A percentile compares a stretch with the other conserved stretches of the same genome.
Conservation (phyloP, 2,888 invertebrate species). For the Polydrusus cervinus region DNA sequence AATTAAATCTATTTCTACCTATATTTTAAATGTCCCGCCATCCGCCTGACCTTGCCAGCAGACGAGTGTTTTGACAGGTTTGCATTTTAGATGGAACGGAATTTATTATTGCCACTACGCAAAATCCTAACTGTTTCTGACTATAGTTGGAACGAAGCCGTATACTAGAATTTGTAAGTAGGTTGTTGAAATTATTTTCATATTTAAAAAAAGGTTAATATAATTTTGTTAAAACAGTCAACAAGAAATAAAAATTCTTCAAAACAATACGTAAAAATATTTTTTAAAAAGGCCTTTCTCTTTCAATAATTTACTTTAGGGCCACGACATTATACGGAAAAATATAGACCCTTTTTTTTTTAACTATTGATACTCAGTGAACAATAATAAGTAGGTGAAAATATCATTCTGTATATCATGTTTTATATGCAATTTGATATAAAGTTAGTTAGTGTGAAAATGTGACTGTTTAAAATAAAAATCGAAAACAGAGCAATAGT, state of each 20-base stretch:
- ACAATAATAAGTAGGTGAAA: constrained; percentile 15
- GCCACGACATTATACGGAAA: not conserved
- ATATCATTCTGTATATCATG: constrained; percentile 38
- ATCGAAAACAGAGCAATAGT: constrained; percentile 40
- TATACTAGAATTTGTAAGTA: not conserved
- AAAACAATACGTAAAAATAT: no score
- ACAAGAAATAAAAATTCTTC: not conserved
- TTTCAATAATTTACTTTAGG: constrained; percentile 12
- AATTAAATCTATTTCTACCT: no score
- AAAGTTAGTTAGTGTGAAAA: constrained; percentile 30
- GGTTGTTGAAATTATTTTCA: not conserved
- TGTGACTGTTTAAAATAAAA: constrained; percentile 32
- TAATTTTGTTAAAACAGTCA: not conserved
- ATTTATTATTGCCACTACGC: no score
- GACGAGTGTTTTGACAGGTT: no score
- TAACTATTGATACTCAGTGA: constrained; percentile 1
- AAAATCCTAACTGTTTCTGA: no score
- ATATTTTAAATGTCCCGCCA: no score
- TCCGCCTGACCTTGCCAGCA: no score
- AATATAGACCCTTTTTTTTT: not conserved
- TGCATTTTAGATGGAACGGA: no score
- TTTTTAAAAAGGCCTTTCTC: no score
- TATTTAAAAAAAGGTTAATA: not conserved
- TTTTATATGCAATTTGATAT: constrained; percentile 39
- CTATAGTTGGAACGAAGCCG: no score